Base-by-base conservation (phyloP, 2,888 invertebrate genomes). In the Hydroisotoma schaefferi region DNA sequence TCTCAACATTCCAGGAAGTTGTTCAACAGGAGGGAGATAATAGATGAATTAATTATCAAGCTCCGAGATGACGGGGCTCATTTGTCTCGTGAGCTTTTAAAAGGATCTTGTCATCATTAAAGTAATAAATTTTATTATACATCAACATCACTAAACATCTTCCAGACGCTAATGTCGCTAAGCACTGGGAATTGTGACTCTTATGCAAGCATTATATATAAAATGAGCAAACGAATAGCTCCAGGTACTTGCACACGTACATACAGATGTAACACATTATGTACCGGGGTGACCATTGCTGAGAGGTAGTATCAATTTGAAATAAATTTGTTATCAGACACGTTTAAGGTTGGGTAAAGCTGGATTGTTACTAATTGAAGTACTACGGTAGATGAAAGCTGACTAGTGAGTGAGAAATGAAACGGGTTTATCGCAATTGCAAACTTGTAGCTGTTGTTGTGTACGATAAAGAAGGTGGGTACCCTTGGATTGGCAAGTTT, bases 1-100 rank as follows among this genome's bases (percentile, higher is more conserved):
- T 53, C 53, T 40, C 53, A n/a, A 23, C 53, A 53, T 53, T 53
- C 53, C 53, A 22, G 53, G 25, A 53, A 53, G 40, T 53, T 53
- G 53, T 43, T 40, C 27, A 53, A 53, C 53, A 53, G 12, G 23
- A 3, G 23, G 5, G 22, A 25, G 53, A 53, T 40, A 53, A 38
- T 38, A 53, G 33, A 53, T 38, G 53, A 53, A 53, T 53, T 53
- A 53, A 53, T 53, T 53, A 43, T 43, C 20, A 3, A 43, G 25
- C 23, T 40, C 3, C 20, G n/a, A 40, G 8, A 18, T 40, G 40
- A 40, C 40, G 15, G n/a, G n/a, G n/a, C 8, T 40, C n/a, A 5
- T 15, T 40, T 40, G 40, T 40, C 40, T 20, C 40, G 40, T 40
- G 40, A n/a, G n/a, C n/a, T n/a, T n/a, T n/a, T n/a, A n/a, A n/a